Conservation (phyloP, 2,888 invertebrate genomes). For the Perithous albicinctus region DNA sequence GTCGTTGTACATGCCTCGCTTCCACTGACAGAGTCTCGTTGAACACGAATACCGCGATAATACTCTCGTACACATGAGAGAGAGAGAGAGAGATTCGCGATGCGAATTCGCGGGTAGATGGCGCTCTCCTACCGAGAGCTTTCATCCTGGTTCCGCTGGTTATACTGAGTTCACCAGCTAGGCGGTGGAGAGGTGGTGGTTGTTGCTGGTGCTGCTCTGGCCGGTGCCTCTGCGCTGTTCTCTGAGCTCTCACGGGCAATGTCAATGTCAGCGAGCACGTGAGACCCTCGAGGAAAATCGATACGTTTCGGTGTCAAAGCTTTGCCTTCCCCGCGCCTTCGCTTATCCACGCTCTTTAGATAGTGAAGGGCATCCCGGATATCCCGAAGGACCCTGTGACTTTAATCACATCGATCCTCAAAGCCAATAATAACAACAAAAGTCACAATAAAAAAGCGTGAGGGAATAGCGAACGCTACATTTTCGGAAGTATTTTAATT, state of each 20-base stretch:
- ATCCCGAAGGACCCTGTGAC: background rate
- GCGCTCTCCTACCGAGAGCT: constrained; percentile 53
- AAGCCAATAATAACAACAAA: background rate
- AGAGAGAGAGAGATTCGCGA: constrained; percentile 39
- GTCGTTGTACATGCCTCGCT: constrained; percentile 71
- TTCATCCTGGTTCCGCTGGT: constrained; percentile 47
- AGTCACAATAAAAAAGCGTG: too few species aligned
- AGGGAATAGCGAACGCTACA: background rate
- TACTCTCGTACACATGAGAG: background rate
- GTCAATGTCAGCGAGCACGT: constrained; percentile 85
- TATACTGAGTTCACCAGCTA: constrained; percentile 47
- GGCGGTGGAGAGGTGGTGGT: constrained; percentile 47
- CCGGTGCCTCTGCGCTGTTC: constrained; percentile 32
- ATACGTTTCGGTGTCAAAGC: constrained; percentile 80
- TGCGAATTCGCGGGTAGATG: constrained; percentile 63
- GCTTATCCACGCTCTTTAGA: background rate
- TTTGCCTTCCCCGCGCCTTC: constrained; percentile 43
- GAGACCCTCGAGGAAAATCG: constrained; percentile 81
- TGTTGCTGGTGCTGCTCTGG: constrained; percentile 39
- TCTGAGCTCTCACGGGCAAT: constrained; percentile 79
- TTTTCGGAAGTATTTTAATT: background rate
- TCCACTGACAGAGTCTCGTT: constrained; percentile 41
- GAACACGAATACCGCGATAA: constrained; percentile 2
- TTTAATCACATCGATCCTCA: background rate
- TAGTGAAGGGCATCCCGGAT: constrained; percentile 7